Evolutionary conservation across 2,797 vertebrate genomes (phyloP).

Genomic region (Mastacembelus armatus): DNA sequence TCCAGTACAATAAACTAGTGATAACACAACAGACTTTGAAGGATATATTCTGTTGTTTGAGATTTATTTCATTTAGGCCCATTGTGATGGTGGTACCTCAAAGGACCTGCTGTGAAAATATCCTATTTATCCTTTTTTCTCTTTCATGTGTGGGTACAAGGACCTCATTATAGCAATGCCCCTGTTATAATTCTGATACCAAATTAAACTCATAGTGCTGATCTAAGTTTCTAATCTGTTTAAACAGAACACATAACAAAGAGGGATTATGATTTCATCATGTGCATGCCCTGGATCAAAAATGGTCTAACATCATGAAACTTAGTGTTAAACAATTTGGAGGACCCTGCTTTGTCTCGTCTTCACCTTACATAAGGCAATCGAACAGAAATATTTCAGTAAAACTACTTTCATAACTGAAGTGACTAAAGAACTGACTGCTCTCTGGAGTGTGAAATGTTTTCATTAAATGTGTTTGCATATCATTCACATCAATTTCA

Average conservation of each 20-base stretch:
- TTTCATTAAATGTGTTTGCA: slow-evolving; percentile 38
- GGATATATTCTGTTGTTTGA: slow-evolving; percentile 47
- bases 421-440: slow-evolving; percentile 15
- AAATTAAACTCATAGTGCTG: not conserved
- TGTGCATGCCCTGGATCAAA: not conserved
- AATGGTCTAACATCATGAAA: not conserved
- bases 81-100: not conserved
- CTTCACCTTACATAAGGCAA: not conserved
- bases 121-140: slow-evolving; percentile 45
- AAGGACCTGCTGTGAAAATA: slow-evolving; percentile 31
- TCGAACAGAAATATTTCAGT: not conserved
- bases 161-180: not conserved
- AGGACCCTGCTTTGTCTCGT: not conserved
- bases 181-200: slow-evolving; percentile 3
- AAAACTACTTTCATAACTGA: slow-evolving; percentile 3
- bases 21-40: slow-evolving; percentile 36
- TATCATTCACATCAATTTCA: slow-evolving; percentile 31
- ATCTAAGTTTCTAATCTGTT: slow-evolving; percentile 1
- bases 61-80: slow-evolving; percentile 54
- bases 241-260: not conserved
- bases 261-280: no score
- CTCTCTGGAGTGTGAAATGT: slow-evolving; percentile 45
- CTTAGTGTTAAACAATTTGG: not conserved
- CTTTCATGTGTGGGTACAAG: slow-evolving; percentile 6
- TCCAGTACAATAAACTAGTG: slow-evolving; percentile 2